A percentile compares a stretch with the other conserved stretches of the same genome.
phyloP scores from a whole-genome alignment of 2,888 invertebrate species.

The Antheraea yamamai region DNA sequence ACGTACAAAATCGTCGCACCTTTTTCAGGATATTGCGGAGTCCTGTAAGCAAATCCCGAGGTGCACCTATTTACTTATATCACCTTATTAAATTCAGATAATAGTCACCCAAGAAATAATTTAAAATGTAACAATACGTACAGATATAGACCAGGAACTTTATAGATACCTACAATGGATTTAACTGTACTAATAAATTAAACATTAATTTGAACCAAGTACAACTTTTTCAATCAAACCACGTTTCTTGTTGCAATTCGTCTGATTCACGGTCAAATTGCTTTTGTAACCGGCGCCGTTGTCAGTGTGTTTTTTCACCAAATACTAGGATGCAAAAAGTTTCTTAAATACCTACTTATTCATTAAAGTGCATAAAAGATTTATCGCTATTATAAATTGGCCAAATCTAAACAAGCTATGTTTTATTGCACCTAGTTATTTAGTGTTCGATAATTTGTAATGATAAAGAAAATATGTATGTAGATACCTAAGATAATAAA shows the following conservation, averaged over 20 bases:
- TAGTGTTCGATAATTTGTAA: not conserved
- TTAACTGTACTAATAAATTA: conserved; percentile 18
- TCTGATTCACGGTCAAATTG: conserved; percentile 42
- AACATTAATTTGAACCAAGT: conserved; percentile 21
- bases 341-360: conserved; percentile 13
- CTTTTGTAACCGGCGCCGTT: conserved; percentile 33
- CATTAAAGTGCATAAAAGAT: conserved; percentile 1
- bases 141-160: conserved; percentile 1
- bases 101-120: not conserved
- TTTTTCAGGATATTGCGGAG: too few species aligned
- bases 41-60: too few species aligned
- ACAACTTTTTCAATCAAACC: conserved; percentile 24
- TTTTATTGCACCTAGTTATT: not conserved
- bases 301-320: conserved; percentile 29
- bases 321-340: conserved; percentile 14
- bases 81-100: not conserved
- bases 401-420: not conserved
- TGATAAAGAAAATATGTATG: not conserved
- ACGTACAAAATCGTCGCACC: too few species aligned
- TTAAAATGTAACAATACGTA: not conserved
- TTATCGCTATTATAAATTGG: not conserved
- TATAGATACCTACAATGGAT: not conserved
- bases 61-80: not conserved
- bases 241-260: conserved; percentile 35
- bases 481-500: not conserved